Evolutionary conservation across 2,888 invertebrate species (phyloP), one percentile per base, ranked within the genome.

Genomic region (Stenodera caucasica): DNA sequence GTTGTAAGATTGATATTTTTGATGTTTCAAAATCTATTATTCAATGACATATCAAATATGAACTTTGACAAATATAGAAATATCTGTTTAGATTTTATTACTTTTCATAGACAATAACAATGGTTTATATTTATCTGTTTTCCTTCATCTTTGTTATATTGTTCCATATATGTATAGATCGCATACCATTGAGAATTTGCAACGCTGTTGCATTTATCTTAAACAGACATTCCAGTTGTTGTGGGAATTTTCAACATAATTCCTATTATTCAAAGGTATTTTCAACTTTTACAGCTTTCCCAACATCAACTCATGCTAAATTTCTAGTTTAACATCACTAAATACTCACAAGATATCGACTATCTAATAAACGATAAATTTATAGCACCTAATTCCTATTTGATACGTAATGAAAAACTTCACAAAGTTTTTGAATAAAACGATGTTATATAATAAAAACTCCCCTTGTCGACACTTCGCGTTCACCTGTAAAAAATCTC

Each of bases 151-250:
- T 2, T 1, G 21, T 5, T 23, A 45, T 12, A 12, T 45, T 23
- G 21, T 12, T 23, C 23, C 21, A 26, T 26, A 26, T 7, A 12
- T 23, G 23, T 12, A 45, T 6, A 45, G 12, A 45, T 45, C 11
- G 9, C 40, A 23, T 21, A 23, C 21, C 45, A n/a, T 3, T 45
- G 21, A 45, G 23, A 45, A 45, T 45, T 23, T 23, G 21, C n/a
- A 45, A 45, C 23, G 12, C n/a, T 21, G n/a, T 2, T 23, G 45
- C 45, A 45, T 45, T 45, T 45, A 45, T 45, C 45, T 45, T 45
- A 45, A 45, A 45, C 23, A 45, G 45, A 45, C 21, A 45, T 45
- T 45, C 45, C 45, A 45, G 5, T 23, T 45, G 21, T 45, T 45
- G 45, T 23, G 45, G 23, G 21, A 12, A 45, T 45, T 45, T 23